These are phyloP conservation scores for Jaculus jaculus DNA, from an alignment of 2,113 vertebrate genomes.

Conservation along the genomic window DNA sequence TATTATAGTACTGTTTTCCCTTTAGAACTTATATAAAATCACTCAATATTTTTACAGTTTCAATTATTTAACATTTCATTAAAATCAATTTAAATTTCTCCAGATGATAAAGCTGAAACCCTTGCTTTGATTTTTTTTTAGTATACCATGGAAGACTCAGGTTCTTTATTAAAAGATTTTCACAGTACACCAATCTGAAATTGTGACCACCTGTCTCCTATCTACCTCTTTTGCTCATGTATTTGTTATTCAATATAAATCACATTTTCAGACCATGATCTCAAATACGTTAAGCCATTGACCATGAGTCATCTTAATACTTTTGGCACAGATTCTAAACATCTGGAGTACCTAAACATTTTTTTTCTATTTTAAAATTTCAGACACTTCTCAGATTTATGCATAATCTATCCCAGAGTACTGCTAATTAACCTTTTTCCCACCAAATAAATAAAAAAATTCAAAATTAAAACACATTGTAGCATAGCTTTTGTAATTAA, in stretches of 20 bases:
- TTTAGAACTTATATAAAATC: slow-evolving; percentile 45
- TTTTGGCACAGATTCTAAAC: neutral
- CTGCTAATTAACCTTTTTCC: neutral
- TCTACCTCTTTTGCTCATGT: neutral
- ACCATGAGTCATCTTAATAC: neutral
- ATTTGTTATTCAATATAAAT: slow-evolving; percentile 4
- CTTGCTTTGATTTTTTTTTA: neutral
- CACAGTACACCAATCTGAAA: neutral
- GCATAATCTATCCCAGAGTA: neutral
- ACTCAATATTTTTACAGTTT: neutral
- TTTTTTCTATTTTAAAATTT: neutral
- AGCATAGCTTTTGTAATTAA: neutral
- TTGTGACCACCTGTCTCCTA: neutral
- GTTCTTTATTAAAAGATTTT: neutral
- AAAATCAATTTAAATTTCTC: slow-evolving; percentile 30
- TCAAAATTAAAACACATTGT: neutral
- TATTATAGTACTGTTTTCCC: slow-evolving; percentile 32
- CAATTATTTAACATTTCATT: slow-evolving; percentile 7
- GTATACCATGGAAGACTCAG: neutral
- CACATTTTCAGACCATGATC: neutral
- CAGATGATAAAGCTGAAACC: neutral
- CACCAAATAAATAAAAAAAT: neutral
- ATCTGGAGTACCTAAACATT: neutral
- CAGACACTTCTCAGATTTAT: neutral
- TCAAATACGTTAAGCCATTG: neutral